These are phyloP conservation scores for Plutomurus gul DNA, from an alignment of 1,140 invertebrate species.

Conservation along the genomic window DNA sequence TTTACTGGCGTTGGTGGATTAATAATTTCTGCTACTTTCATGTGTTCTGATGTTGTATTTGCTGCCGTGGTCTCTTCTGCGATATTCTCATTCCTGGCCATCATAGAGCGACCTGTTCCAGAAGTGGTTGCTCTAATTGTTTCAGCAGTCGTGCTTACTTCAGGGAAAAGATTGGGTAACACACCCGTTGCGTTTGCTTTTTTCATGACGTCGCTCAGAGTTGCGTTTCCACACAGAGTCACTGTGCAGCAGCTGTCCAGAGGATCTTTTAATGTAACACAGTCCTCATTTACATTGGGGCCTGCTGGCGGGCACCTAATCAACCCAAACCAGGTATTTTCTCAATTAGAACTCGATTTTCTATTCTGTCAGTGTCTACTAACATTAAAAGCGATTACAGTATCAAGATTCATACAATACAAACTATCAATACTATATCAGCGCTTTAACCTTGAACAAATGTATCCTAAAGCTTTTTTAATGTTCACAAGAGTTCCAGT, in stretches of 20 bases:
- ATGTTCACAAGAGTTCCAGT: too few species aligned
- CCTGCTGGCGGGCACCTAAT: constrained; percentile 62
- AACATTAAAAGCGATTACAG: not conserved
- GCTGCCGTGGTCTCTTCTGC: not conserved
- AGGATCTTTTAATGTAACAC: constrained; percentile 72
- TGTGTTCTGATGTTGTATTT: not conserved
- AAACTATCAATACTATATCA: not conserved
- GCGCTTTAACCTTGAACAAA: not conserved
- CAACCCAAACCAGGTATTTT: constrained; percentile 4
- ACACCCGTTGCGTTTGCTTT: constrained; percentile 14
- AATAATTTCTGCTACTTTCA: not conserved
- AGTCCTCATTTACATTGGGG: constrained; percentile 64
- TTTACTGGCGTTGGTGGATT: not conserved
- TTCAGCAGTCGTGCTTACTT: not conserved
- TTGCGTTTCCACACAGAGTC: constrained; percentile 55
- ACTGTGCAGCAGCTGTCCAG: constrained; percentile 81
- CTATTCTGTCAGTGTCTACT: not conserved
- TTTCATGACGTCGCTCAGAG: constrained; percentile 52
- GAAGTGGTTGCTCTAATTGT: not conserved
- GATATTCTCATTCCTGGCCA: not conserved
- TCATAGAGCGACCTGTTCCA: not conserved
- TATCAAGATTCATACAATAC: not conserved
- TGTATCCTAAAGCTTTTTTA: too few species aligned
- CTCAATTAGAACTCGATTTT: constrained; percentile 36
- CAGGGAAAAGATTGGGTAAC: not conserved